A percentile compares a stretch with the other conserved stretches of the same genome.
These are phyloP conservation scores for Chrysodeixis includens DNA, from an alignment of 2,888 invertebrate genomes.

Conservation along the genomic window DNA sequence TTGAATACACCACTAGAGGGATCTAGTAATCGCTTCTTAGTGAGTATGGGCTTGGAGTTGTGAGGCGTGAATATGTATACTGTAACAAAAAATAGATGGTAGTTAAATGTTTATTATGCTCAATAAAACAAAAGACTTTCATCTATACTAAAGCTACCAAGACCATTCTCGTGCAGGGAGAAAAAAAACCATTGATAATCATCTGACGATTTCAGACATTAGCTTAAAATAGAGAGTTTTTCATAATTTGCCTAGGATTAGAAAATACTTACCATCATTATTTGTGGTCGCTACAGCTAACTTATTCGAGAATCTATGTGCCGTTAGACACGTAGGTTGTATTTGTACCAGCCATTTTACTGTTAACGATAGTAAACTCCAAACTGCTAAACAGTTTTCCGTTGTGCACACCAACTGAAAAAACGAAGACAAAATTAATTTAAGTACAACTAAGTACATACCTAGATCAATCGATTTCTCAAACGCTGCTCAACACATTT, in stretches of 20 bases:
- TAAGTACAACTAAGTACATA: no score
- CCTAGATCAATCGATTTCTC: no score
- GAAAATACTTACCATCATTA: constrained; percentile 89
- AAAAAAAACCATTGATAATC: no score
- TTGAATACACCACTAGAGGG: constrained; percentile 78
- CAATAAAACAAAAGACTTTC: no score
- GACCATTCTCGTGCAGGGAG: no score
- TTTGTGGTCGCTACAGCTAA: constrained; percentile 91
- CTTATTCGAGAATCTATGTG: constrained; percentile 90
- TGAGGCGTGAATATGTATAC: constrained; percentile 85
- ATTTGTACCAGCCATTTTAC: constrained; percentile 91
- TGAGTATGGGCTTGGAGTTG: constrained; percentile 75
- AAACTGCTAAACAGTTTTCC: constrained; percentile 90
- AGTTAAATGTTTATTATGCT: not conserved
- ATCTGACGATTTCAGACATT: no score
- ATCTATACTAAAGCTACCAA: no score
- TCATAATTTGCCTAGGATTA: no score
- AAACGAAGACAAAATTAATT: no score
- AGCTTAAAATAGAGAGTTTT: no score
- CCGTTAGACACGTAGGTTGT: constrained; percentile 73
- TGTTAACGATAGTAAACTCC: constrained; percentile 92
- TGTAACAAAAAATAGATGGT: constrained; percentile 65
- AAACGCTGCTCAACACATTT: no score
- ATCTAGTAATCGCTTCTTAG: constrained; percentile 70
- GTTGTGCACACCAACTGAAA: constrained; percentile 87